phyloP scores from a whole-genome alignment of 2,888 invertebrate genomes.

The Belgica antarctica region DNA sequence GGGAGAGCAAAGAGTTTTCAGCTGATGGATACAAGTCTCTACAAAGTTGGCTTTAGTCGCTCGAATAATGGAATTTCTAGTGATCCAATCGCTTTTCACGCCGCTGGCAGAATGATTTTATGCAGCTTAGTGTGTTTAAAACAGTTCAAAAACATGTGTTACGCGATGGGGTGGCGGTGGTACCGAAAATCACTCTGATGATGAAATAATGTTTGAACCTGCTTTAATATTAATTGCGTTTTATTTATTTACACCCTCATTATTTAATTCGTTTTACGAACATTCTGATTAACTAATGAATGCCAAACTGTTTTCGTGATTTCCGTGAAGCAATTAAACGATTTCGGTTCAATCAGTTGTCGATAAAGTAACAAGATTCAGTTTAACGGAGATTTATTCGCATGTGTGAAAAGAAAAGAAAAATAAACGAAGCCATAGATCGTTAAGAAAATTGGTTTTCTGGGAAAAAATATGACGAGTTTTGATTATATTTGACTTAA shows the following conservation, averaged over 20 bases:
- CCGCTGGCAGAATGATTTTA: not conserved
- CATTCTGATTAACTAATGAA: not conserved
- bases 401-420: not conserved
- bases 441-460: constrained; percentile 6
- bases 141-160: not conserved
- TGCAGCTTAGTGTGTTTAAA: not conserved
- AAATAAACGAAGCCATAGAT: not conserved
- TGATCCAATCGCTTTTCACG: not conserved
- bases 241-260: not conserved
- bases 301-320: not conserved
- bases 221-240: not conserved
- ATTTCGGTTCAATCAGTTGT: not conserved
- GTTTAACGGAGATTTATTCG: not conserved
- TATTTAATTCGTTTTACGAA: no score
- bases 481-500: no score
- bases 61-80: not conserved
- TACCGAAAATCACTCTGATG: no score
- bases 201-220: not conserved
- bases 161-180: no score
- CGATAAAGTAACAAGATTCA: no score
- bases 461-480: no score
- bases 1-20: not conserved
- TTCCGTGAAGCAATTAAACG: not conserved
- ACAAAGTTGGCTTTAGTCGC: not conserved
- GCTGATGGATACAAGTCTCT: not conserved